Base-by-base conservation (phyloP, 2,797 vertebrate species). In the Oryzias sinensis region DNA sequence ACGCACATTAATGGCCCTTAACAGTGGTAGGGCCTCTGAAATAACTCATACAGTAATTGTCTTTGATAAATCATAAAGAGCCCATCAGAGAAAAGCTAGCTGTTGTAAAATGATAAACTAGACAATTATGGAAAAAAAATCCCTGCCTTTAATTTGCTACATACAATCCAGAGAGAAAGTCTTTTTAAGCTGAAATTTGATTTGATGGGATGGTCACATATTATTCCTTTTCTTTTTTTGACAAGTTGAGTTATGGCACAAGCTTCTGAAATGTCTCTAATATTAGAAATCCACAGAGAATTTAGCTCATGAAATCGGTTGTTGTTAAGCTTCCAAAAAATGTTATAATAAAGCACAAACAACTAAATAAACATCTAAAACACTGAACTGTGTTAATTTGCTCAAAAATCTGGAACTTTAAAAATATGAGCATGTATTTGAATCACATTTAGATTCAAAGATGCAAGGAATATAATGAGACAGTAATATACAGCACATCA, bases 21-120 rank as follows among this genome's bases (percentile, higher is more conserved):
- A 72, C 68, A 59, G 51, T 61, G 67, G 60, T 80, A 76, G 77
- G 65, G 53, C 66, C 66, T 64, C 80, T 70, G 74, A 84, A 90
- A 90, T 87, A 88, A 90, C 84, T 90, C 83, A 84, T 59, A 59
- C 81, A 86, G 74, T 92, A 90, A 90, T 90, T 91, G 86, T 90
- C 83, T 90, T 91, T 90, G 83, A 88, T 87, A 84, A 91, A 91
- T 87, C 76, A 84, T 85, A 86, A 89, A 87, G 61, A 88, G 79
- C 72, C 82, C 82, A 87, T 89, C 86, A 85, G 82, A 82, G 73
- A 81, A 84, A 76, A 82, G 81, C 85, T 80, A 69, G 75, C 85
- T 88, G 81, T 88, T 87, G 87, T 84, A 84, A 89, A 87, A 89
- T 88, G 83, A 90, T 89, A 90, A 91, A 91, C 86, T 64, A 65